Conservation (phyloP, 2,888 invertebrate species). For the Beris chalybata region DNA sequence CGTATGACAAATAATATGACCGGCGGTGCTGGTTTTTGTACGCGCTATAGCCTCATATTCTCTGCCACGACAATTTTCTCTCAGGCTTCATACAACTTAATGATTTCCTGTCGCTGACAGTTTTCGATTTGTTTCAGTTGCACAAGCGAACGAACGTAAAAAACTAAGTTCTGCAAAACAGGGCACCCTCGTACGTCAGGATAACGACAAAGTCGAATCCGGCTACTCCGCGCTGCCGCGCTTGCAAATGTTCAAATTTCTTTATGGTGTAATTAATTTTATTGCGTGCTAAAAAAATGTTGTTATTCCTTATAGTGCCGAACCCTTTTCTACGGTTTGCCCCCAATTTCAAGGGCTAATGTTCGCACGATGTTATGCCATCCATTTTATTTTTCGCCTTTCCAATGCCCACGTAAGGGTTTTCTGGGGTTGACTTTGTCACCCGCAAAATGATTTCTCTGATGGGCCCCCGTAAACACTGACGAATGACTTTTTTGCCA, state of each 20-base stretch:
- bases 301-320: slow-evolving; percentile 12
- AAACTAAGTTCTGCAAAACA: slow-evolving; percentile 11
- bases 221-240: slow-evolving; percentile 1
- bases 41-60: no score
- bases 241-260: slow-evolving; percentile 29
- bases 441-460: slow-evolving; percentile 26
- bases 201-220: no score
- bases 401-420: background rate
- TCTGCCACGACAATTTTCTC: no score
- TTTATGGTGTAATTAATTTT: slow-evolving; percentile 52
- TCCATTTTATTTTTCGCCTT: slow-evolving; percentile 22
- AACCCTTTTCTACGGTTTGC: slow-evolving; percentile 29
- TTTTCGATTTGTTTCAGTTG: slow-evolving; percentile 10
- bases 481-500: slow-evolving; percentile 23
- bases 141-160: background rate
- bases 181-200: no score
- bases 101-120: slow-evolving; percentile 26
- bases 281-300: slow-evolving; percentile 48
- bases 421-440: slow-evolving; percentile 12
- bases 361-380: slow-evolving; percentile 38
- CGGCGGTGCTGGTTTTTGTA: no score
- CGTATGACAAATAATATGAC: no score
- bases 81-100: slow-evolving; percentile 20
- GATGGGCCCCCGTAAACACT: slow-evolving; percentile 21
- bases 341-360: slow-evolving; percentile 30